Evolutionary conservation across 2,113 vertebrate genomes (phyloP), one percentile per base, ranked within the genome.

Genomic region (Acanthisitta chloris): DNA sequence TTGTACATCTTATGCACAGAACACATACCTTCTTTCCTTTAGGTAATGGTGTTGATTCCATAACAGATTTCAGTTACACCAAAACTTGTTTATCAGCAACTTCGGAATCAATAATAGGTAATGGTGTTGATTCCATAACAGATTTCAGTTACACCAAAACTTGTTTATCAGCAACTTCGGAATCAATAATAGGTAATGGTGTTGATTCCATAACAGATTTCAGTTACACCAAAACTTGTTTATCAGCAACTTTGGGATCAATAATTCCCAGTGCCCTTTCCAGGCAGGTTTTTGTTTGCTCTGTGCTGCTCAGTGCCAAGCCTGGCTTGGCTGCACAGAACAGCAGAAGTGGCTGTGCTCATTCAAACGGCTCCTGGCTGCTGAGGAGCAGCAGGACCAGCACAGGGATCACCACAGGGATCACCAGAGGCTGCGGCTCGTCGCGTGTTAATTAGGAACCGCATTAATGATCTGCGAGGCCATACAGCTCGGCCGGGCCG

Each of bases 271-370:
- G 21, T 0, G 42, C 34, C 84, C 12, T 40, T 45, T 17, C 23
- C 64, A 28, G 77, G 64, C 36, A 9, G 0, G 4, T 5, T 65
- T 76, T 20, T 24, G 40, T 31, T 12, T 9, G 8, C 10, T 19
- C 12, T 5, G 7, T 3, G 73, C 55, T 33, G 52, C 66, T 33
- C 12, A 25, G 3, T 0, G 15, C 12, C 36, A 10, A 31, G 36
- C 26, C 45, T 45, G 33, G 40, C 24, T n/a, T 10, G 19, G 38
- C 70, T 57, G 77, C 62, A 8, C 42, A 1, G 80, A 8, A 1
- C 43, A 45, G 12, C 26, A 2, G 6, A 14, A 65, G 26, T 0
- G 70, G 26, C 34, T 0, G 34, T 0, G 20, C 0, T 46, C 89
- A 28, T 31, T 21, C 92, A 21, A 5, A 36, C 3, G 7, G 7